phyloP scores from a whole-genome alignment of 2,797 vertebrate species.

The Scomberomorus guttatus region DNA sequence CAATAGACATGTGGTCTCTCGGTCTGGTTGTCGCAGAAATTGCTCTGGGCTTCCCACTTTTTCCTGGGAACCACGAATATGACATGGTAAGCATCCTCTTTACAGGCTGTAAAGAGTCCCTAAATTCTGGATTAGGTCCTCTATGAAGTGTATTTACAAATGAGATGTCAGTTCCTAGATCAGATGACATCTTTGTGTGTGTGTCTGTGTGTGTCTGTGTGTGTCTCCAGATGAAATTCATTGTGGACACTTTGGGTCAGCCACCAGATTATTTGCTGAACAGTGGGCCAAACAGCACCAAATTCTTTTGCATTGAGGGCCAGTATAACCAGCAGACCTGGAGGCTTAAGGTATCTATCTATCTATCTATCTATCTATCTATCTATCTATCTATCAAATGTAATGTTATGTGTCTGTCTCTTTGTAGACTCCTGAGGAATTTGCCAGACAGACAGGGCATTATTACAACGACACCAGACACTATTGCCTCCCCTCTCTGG shows the following conservation, averaged over 20 bases:
- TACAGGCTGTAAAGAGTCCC: background rate
- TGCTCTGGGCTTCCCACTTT: background rate
- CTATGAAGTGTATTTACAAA: too few relatives aligned
- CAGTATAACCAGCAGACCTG: background rate
- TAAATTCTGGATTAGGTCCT: background rate
- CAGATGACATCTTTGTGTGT: background rate
- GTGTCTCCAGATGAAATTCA: slow-evolving; percentile 2
- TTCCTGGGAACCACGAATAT: background rate
- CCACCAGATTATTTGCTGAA: background rate
- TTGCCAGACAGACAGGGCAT: background rate
- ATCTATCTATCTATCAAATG: background rate
- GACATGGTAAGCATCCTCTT: slow-evolving; percentile 3
- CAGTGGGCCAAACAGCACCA: background rate
- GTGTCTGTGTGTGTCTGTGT: background rate
- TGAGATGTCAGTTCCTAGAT: too few relatives aligned
- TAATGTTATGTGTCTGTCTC: background rate
- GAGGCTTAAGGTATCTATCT: background rate
- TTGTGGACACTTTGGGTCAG: background rate
- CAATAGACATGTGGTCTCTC: slow-evolving; percentile 26
- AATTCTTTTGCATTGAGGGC: background rate
- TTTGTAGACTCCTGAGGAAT: background rate
- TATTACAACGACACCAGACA: background rate
- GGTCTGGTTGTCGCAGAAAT: background rate
- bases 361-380: background rate
- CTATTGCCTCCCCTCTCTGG: background rate